Base-by-base conservation (phyloP, 2,797 vertebrate species). In the Cryptoprocta ferox region DNA sequence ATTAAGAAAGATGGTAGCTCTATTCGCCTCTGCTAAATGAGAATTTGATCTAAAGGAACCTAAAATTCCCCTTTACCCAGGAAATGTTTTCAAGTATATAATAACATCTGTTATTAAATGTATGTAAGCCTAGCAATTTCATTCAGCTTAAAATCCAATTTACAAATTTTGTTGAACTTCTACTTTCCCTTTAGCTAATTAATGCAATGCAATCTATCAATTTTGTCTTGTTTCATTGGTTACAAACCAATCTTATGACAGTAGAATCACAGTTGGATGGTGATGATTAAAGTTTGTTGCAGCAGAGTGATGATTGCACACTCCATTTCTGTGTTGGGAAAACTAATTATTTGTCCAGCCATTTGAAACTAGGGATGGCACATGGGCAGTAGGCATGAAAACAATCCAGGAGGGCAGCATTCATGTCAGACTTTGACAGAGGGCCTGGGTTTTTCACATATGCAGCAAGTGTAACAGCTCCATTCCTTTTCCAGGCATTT, bases 291-390 rank as follows among this genome's bases (percentile, higher is more conserved):
- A 95, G 88, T 91, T 84, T 91, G 32, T 81, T 93, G n/a, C 63
- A 39, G 42, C 18, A 63, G 32, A 88, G 15, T 84, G 61, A 73
- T 84, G 61, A 73, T 32, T 88, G 13, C 19, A 50, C n/a, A 61
- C 42, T 75, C 59, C 37, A 42, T 94, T 94, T 89, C 56, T 32
- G 6, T 42, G 28, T 61, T 89, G 24, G 32, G 53, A 97, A 97
- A 96, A 63, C 85, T 84, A 96, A 96, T 95, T 95, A 37, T 95
- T 79, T 86, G 28, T 59, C 65, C n/a, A 95, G 12, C 15, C 65
- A 65, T 91, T 89, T 91, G 85, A 89, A 94, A 78, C 86, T 82
- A 76, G 48, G 13, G 42, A 73, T 71, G 26, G 75, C 68, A 88
- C 53, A 48, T 75, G 45, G 68, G 56, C 26, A 91, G 11, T 18